Percentiles rank a stretch among this genome's conserved stretches.
phyloP scores from a whole-genome alignment of 2,797 vertebrate genomes.

The Nothura maculosa region DNA sequence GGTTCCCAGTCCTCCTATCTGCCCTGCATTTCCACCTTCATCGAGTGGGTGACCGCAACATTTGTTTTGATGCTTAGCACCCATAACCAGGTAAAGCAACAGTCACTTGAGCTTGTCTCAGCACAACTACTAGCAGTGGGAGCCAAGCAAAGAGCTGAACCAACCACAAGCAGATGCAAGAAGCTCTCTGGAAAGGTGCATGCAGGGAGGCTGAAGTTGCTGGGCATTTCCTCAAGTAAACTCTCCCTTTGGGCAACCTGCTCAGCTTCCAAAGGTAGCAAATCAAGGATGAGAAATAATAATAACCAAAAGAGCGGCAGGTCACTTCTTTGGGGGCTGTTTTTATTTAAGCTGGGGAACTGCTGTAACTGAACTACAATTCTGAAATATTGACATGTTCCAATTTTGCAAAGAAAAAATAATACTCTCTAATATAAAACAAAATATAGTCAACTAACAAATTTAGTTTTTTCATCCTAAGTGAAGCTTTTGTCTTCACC shows the following conservation, averaged over 20 bases:
- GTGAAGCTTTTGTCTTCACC: background rate
- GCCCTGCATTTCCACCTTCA: background rate
- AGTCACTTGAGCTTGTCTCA: background rate
- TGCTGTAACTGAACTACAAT: background rate
- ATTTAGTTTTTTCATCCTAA: background rate
- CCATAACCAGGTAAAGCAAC: rapidly evolving
- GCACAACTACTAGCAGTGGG: background rate
- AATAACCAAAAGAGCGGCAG: background rate
- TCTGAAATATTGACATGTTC: background rate
- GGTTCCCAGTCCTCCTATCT: background rate
- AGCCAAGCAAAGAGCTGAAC: background rate
- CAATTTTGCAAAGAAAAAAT: background rate
- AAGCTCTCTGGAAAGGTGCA: background rate
- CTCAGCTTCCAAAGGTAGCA: background rate
- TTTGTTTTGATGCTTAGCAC: rapidly evolving
- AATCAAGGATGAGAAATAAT: background rate
- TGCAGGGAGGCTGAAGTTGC: rapidly evolving
- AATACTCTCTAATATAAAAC: background rate
- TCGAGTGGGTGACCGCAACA: rapidly evolving
- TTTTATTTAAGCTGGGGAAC: background rate
- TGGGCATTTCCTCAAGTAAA: background rate
- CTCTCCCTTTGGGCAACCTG: background rate
- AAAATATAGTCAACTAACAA: background rate
- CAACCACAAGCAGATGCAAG: background rate
- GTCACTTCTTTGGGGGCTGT: background rate